Evolutionary conservation across 2,113 vertebrate species (phyloP).

Genomic region (Triplophysa dalaica): DNA sequence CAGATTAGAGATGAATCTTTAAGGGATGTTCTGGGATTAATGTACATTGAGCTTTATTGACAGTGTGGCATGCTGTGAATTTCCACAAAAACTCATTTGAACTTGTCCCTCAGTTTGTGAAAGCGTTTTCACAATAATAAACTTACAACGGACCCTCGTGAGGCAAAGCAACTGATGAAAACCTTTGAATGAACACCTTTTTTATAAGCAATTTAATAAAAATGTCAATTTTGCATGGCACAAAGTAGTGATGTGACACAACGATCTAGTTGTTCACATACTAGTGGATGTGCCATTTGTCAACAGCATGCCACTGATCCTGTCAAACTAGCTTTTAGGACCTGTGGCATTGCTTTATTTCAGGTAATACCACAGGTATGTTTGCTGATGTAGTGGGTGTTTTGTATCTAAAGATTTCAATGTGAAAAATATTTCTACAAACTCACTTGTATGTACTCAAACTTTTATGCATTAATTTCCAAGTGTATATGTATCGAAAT

Average conservation of each 20-base stretch:
- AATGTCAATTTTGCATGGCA: too few relatives aligned
- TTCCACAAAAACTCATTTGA: background rate
- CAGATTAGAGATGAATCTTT: background rate
- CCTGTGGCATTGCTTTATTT: constrained; percentile 7
- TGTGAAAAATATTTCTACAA: constrained; percentile 40
- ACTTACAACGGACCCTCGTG: background rate
- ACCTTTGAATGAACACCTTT: too few relatives aligned
- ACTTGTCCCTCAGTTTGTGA: background rate
- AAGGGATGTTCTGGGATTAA: constrained; percentile 14
- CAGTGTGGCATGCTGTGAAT: background rate
- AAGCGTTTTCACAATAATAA: too few relatives aligned
- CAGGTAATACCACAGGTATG: constrained; percentile 3
- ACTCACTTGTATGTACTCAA: constrained; percentile 9
- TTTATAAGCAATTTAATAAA: too few relatives aligned
- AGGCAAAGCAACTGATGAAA: background rate
- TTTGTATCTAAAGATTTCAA: constrained; percentile 18
- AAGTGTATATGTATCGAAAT: background rate
- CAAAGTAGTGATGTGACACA: too few relatives aligned
- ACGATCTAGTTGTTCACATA: too few relatives aligned
- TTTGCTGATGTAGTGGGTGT: background rate
- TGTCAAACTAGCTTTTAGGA: background rate
- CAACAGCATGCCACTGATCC: background rate
- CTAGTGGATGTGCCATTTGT: background rate
- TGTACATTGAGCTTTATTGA: background rate
- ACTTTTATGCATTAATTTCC: constrained; percentile 26